Evolutionary conservation across 2,888 invertebrate genomes (phyloP).

Genomic region (Eueremaeus valkanovi): DNA sequence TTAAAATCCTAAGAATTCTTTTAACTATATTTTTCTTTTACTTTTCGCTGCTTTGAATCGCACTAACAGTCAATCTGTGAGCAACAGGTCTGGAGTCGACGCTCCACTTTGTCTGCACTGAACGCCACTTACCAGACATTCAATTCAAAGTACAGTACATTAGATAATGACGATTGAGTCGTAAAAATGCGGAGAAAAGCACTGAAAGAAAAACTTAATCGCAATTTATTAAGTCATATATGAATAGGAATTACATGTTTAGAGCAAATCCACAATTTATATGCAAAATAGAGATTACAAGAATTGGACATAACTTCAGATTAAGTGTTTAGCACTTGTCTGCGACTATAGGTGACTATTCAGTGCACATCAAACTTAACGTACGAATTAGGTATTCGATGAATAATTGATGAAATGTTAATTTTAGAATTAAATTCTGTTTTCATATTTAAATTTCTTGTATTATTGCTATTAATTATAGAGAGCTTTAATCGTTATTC

Average conservation of each 20-base stretch:
- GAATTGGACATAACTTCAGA: neutral
- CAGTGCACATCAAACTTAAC: no score
- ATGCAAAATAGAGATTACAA: neutral
- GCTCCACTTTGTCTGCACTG: neutral
- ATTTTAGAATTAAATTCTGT: no score
- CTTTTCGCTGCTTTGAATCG: neutral
- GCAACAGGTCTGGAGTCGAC: neutral
- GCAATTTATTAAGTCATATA: neutral
- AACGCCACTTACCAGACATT: neutral
- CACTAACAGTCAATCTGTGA: neutral
- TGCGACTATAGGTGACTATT: neutral
- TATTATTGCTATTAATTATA: neutral
- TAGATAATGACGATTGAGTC: neutral
- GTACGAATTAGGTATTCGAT: no score
- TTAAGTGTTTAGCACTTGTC: neutral
- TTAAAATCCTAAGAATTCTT: constrained; percentile 28
- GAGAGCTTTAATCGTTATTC: neutral
- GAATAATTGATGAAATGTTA: neutral
- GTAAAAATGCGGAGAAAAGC: neutral
- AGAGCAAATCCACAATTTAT: neutral
- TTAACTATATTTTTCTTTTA: neutral
- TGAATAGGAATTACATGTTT: neutral
- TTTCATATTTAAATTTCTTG: neutral
- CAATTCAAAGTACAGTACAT: neutral
- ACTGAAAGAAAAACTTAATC: neutral